A percentile compares a stretch with the other conserved stretches of the same genome.
phyloP scores from a whole-genome alignment of 1,140 invertebrate species.

The Venustaconcha ellipsiformis region DNA sequence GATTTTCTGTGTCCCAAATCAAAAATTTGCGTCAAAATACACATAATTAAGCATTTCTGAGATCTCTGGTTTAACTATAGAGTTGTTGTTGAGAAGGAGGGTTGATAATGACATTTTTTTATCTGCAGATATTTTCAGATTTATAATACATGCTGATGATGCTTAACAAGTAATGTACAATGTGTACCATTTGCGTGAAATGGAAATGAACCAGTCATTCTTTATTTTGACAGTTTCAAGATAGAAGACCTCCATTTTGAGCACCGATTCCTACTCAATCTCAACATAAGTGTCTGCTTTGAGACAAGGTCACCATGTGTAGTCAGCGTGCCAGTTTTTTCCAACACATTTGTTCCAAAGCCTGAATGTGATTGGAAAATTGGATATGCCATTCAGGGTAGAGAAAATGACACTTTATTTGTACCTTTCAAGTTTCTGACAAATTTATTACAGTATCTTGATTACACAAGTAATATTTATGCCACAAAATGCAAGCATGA shows the following conservation, averaged over 20 bases:
- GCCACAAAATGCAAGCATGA: not conserved
- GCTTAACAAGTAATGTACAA: no score
- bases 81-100: no score
- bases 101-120: no score
- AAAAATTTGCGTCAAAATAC: no score
- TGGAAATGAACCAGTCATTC: no score
- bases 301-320: conserved; percentile 11
- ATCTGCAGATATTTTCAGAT: no score
- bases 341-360: conserved; percentile 20
- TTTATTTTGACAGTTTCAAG: conserved; percentile 9
- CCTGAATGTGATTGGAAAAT: conserved; percentile 19
- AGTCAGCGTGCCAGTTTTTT: conserved; percentile 2
- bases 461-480: not conserved
- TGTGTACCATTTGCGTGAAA: no score
- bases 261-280: conserved; percentile 22
- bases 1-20: no score
- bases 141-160: no score
- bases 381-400: conserved; percentile 1
- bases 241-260: conserved; percentile 13
- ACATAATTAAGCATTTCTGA: no score
- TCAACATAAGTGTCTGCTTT: conserved; percentile 20
- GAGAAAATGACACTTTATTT: not conserved
- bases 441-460: not conserved
- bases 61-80: no score
- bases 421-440: no score